Evolutionary conservation across 2,797 vertebrate genomes (phyloP).

Genomic region (Sebastiscus tertius): DNA sequence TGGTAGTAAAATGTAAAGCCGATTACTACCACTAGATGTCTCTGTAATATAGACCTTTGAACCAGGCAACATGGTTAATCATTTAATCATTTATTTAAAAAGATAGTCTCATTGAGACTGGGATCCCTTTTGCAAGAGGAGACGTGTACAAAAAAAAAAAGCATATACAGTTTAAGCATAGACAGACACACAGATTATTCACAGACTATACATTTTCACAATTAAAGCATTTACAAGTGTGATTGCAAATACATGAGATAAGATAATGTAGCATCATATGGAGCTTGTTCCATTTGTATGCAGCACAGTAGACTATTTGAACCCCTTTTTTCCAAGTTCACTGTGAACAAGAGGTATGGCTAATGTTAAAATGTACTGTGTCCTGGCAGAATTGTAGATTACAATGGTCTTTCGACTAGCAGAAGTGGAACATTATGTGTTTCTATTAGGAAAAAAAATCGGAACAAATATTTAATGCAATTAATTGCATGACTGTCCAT

Average conservation of each 20-base stretch:
- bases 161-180: neutral
- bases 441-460: neutral
- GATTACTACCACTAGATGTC: constrained; percentile 30
- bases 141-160: neutral
- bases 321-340: too few relatives aligned
- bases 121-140: neutral
- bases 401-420: too few relatives aligned
- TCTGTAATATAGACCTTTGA: neutral
- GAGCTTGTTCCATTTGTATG: too few relatives aligned
- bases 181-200: neutral
- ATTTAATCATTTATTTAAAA: too few relatives aligned
- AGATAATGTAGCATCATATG: too few relatives aligned
- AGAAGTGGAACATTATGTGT: neutral
- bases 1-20: neutral
- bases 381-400: too few relatives aligned
- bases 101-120: neutral
- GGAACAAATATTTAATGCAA: accelerated
- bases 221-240: too few relatives aligned
- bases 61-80: neutral
- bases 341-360: accelerated
- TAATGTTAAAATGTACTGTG: too few relatives aligned
- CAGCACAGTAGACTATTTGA: too few relatives aligned
- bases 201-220: neutral
- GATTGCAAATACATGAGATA: too few relatives aligned
- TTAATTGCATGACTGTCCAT: too few relatives aligned